Evolutionary conservation across 2,888 invertebrate genomes (phyloP).

Genomic region (Noctua comes): DNA sequence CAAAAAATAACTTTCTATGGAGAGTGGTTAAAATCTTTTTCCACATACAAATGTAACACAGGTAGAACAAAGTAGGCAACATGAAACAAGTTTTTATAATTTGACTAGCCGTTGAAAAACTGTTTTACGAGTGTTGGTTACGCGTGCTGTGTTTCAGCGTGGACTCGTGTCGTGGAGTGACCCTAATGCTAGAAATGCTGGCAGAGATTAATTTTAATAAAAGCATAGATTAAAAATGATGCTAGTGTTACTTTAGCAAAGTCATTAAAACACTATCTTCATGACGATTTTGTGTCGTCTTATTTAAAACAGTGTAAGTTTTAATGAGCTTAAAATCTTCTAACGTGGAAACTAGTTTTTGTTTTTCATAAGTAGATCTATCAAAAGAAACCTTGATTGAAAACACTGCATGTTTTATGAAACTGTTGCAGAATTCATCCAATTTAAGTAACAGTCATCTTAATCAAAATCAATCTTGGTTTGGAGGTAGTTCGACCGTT

Average conservation of each 20-base stretch:
- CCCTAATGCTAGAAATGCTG: constrained; percentile 31
- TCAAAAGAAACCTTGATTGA: neutral
- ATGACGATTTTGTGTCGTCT: constrained; percentile 47
- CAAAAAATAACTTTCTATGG: constrained; percentile 48
- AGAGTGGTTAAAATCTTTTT: constrained; percentile 21
- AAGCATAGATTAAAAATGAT: neutral
- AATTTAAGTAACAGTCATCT: neutral
- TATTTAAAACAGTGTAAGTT: constrained; percentile 12
- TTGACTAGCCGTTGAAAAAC: constrained; percentile 49
- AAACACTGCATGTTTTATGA: neutral
- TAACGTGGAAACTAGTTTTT: neutral
- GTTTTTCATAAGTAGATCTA: neutral
- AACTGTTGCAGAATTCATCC: neutral
- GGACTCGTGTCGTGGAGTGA: constrained; percentile 40
- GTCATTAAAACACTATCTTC: constrained; percentile 68
- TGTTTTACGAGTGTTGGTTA: constrained; percentile 54
- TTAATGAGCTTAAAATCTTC: neutral
- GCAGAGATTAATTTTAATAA: neutral
- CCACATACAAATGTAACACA: constrained; percentile 23
- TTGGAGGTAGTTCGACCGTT: neutral
- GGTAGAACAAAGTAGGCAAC: constrained; percentile 24
- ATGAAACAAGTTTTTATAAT: constrained; percentile 39
- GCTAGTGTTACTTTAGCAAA: constrained; percentile 60
- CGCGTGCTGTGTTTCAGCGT: constrained; percentile 40
- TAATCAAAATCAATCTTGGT: neutral